Evolutionary conservation across 2,113 vertebrate genomes (phyloP).

Genomic region (Chauna torquata): DNA sequence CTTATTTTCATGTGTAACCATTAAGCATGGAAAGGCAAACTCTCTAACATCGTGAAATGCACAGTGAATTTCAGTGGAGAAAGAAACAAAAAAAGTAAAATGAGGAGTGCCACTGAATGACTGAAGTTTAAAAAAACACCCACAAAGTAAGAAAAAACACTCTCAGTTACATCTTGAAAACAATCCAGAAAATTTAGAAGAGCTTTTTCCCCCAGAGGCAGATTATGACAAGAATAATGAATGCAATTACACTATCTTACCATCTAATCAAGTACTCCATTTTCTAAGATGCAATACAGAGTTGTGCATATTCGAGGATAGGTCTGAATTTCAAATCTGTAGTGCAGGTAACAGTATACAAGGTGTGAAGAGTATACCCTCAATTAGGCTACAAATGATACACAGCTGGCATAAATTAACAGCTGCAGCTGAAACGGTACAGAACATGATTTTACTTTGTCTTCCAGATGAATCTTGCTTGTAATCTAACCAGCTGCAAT

Average conservation of each 20-base stretch:
- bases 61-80: background rate
- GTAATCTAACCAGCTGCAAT: background rate
- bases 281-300: background rate
- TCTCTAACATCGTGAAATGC: background rate
- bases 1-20: background rate
- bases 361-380: background rate
- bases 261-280: background rate
- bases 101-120: background rate
- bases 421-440: background rate
- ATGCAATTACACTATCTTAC: background rate
- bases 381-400: background rate
- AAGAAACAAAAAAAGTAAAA: background rate
- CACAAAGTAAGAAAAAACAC: background rate
- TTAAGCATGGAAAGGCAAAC: background rate
- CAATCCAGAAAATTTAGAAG: background rate
- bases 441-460: background rate
- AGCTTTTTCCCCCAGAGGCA: background rate
- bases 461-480: background rate
- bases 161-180: background rate
- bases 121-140: background rate
- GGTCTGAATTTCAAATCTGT: background rate
- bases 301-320: background rate
- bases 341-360: background rate
- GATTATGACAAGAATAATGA: background rate
- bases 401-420: background rate